Base-by-base conservation (phyloP, 2,888 invertebrate species). In the Mythimna loreyi region DNA sequence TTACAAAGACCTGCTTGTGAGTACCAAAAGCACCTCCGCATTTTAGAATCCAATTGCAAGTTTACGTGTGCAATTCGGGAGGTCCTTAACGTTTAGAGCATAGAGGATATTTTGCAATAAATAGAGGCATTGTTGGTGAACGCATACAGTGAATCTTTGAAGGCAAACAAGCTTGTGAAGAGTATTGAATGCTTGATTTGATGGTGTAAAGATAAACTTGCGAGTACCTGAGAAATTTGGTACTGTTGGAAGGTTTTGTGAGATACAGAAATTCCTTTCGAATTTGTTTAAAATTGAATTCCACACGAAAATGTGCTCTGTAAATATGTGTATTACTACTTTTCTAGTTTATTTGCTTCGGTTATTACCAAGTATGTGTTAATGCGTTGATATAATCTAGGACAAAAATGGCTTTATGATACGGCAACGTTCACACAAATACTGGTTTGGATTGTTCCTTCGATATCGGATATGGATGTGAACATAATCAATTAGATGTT, bases 1-100 rank as follows among this genome's bases (percentile, higher is more conserved):
- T 87, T 86, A 95, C 92, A 95, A 95, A 95, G 95, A 93, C 93
- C 87, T 90, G 89, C 92, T 93, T 95, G 93, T 95, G 88, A 90
- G 91, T 90, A 91, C 91, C 90, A 86, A 92, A 91, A 91, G 92
- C 93, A 94, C 92, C 94, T 94, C 92, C 92, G 91, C 92, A 90
- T 93, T 94, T 93, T 91, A 93, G 91, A 91, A 89, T 89, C 87
- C 89, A 87, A 88, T 88, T 86, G 89, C 92, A 88, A 92, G 85
- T 83, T 90, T 88, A 85, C 74, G 79, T 85, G 82, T 86, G 86
- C 91, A 82, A 85, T 86, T 80, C 80, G 78, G 75, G 79, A 81
- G 87, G 79, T 87, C 88, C 87, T 85, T 94, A 90, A 80, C 61
- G 45, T 65, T 57, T 55, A 40, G 52, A 75, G 66, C 69, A 86